These are phyloP conservation scores for Cosmia pyralina DNA, from an alignment of 2,888 invertebrate genomes.

Conservation along the genomic window DNA sequence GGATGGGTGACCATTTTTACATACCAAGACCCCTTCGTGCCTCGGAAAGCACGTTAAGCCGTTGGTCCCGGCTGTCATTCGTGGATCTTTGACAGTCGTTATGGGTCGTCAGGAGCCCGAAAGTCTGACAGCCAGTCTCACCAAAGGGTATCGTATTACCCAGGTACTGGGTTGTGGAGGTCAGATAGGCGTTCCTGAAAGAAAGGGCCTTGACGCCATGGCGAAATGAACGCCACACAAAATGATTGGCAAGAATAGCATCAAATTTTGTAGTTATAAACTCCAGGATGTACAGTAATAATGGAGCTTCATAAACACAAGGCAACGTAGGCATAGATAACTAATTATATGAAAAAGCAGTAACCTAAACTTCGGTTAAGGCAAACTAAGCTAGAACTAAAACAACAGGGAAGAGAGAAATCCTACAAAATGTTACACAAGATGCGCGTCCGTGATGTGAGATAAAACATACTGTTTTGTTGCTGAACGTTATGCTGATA, in stretches of 20 bases:
- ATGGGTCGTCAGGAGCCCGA: too few relatives aligned
- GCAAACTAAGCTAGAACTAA: slow-evolving; percentile 34
- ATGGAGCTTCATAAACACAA: slow-evolving; percentile 6
- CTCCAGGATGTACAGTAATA: background rate
- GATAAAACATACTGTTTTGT: slow-evolving; percentile 46
- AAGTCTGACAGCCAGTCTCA: too few relatives aligned
- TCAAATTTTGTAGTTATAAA: background rate
- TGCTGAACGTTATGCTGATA: slow-evolving; percentile 30
- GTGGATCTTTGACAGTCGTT: too few relatives aligned
- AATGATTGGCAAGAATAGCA: background rate
- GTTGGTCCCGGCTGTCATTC: too few relatives aligned
- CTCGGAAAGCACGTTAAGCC: too few relatives aligned
- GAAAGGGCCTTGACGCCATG: too few relatives aligned
- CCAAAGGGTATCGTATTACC: too few relatives aligned
- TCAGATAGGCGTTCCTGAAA: too few relatives aligned
- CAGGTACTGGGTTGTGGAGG: too few relatives aligned
- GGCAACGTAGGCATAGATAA: background rate
- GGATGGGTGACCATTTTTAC: too few relatives aligned
- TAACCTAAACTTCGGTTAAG: slow-evolving; percentile 14
- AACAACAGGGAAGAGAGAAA: slow-evolving; percentile 31
- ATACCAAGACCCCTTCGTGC: too few relatives aligned
- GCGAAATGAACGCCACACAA: background rate
- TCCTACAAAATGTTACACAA: slow-evolving; percentile 45
- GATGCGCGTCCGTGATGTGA: slow-evolving; percentile 23
- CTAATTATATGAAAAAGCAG: slow-evolving; percentile 43